Evolutionary conservation across 2,113 vertebrate genomes (phyloP), one percentile per base, ranked within the genome.

Genomic region (Girardinichthys multiradiatus): DNA sequence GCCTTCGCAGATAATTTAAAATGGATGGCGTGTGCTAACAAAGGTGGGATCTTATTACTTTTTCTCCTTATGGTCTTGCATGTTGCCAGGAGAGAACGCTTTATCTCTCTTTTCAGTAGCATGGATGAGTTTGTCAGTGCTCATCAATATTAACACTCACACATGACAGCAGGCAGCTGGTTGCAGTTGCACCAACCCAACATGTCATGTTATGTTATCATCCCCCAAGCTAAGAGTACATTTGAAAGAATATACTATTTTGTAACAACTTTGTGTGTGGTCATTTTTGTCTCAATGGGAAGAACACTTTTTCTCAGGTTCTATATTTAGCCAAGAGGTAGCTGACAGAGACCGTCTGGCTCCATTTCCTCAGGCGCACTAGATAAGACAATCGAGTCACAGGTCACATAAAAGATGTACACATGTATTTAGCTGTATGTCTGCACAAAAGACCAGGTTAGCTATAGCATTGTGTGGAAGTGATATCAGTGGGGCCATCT

Each of bases 21-120:
- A 92, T 99, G 98, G 98, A 99, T 99, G 97, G 98, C 98, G 21
- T 99, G 98, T 87, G 97, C 97, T 75, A 99, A 99, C 91, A 99
- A 99, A 98, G 98, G 98, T 99, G 77, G 75, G 88, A 74, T 83
- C 48, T 76, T 66, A 67, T 29, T 33, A 13, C 35, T 68, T 61
- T 30, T 45, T 17, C 33, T 6, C 29, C 58, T 19, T 21, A 6
- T 75, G 70, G 77, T 79, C 83, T 88, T 74, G n/a, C 59, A 48
- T 65, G 28, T 42, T 59, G 2, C 35, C 65, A 28, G 73, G 57
- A 67, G 33, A 57, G 26, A 1, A 35, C 66, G 77, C 11, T 73
- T 68, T 27, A 70, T 70, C 73, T 12, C 30, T 64, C 30, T 60
- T 72, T 54, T 57, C 63, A 27, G 33, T 68, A 29, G 29, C 70